These are phyloP conservation scores for Drosophila nebulosa DNA, from an alignment of 1,140 invertebrate species.

Conservation along the genomic window DNA sequence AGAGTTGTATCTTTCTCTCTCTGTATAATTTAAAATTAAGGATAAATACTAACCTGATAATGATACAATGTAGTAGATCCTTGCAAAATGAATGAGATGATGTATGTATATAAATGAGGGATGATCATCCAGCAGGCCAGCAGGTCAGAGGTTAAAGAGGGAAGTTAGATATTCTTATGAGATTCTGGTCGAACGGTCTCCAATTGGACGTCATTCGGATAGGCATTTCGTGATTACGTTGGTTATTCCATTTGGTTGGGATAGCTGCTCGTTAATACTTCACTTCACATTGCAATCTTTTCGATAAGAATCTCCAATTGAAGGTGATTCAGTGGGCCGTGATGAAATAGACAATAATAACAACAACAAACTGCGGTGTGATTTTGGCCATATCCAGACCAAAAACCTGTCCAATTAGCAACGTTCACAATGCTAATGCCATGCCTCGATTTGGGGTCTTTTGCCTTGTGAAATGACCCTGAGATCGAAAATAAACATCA, in stretches of 20 bases:
- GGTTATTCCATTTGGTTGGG: no score
- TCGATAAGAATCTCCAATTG: constrained; percentile 3
- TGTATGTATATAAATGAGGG: not conserved
- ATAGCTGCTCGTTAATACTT: not conserved
- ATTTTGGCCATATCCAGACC: constrained; percentile 10
- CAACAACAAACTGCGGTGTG: no score
- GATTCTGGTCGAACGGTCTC: no score
- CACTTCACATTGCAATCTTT: constrained; percentile 42
- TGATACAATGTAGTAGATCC: no score
- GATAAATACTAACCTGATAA: not conserved
- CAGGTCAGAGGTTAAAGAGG: not conserved
- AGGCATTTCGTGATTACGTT: no score
- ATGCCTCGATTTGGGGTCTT: not conserved
- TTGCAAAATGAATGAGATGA: not conserved
- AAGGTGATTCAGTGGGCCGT: constrained; percentile 19
- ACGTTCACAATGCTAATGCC: constrained; percentile 18
- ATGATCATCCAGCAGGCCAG: not conserved
- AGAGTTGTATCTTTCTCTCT: not conserved
- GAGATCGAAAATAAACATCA: constrained; percentile 40
- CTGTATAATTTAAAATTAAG: not conserved
- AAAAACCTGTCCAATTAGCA: constrained; percentile 30
- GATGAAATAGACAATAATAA: constrained; percentile 50
- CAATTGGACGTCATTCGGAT: no score
- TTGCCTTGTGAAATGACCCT: constrained; percentile 45
- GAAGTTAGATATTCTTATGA: no score